Evolutionary conservation across 2,113 vertebrate species (phyloP).

Genomic region (Cynopterus brachyotis): DNA sequence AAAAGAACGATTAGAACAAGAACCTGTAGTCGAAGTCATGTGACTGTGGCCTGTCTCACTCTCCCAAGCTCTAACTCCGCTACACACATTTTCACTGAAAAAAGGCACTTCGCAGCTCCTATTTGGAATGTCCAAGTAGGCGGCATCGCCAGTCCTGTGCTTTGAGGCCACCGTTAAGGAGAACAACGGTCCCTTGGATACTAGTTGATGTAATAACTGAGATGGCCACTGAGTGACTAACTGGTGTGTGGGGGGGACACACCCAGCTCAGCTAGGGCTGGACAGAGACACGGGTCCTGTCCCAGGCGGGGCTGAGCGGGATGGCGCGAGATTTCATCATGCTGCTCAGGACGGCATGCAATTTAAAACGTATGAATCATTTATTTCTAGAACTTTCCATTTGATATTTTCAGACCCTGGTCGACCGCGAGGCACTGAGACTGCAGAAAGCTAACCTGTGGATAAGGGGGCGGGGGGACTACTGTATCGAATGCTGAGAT

Average conservation of each 20-base stretch:
- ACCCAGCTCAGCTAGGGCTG: not conserved
- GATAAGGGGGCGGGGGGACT: no score
- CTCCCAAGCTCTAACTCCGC: not conserved
- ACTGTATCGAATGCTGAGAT: not conserved
- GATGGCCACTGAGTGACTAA: not conserved
- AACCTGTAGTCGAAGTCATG: not conserved
- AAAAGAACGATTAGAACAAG: not conserved
- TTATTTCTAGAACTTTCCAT: not conserved
- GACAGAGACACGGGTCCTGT: not conserved
- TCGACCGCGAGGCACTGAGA: not conserved
- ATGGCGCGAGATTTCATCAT: not conserved
- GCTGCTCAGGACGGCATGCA: not conserved
- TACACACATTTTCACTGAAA: not conserved
- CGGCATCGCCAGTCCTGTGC: not conserved
- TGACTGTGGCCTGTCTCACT: not conserved
- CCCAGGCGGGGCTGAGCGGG: not conserved
- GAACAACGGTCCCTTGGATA: not conserved
- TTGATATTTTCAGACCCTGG: not conserved
- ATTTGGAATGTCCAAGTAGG: not conserved
- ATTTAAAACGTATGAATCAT: not conserved
- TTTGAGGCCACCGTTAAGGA: not conserved
- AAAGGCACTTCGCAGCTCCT: not conserved
- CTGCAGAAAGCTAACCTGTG: no score
- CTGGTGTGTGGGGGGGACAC: not conserved
- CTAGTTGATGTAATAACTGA: not conserved